Evolutionary conservation across 2,888 invertebrate species (phyloP).

Genomic region (Marronus borbonicus): DNA sequence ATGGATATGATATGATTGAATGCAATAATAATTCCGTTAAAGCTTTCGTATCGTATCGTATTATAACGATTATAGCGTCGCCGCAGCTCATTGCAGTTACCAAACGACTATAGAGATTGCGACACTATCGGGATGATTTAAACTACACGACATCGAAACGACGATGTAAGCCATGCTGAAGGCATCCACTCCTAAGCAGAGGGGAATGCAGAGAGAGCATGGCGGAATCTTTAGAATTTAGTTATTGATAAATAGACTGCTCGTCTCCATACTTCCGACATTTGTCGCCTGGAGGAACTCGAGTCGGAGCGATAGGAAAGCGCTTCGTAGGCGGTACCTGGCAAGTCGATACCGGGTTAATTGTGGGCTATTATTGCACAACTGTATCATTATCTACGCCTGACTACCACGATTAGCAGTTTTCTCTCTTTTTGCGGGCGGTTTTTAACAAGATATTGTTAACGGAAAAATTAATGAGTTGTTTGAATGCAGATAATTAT

Average conservation of each 20-base stretch:
- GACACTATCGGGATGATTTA: conserved; percentile 62
- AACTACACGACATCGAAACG: conserved; percentile 60
- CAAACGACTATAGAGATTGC: conserved; percentile 40
- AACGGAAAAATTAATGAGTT: conserved; percentile 23
- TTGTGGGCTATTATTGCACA: conserved; percentile 62
- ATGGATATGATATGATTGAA: neutral
- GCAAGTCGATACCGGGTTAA: conserved; percentile 61
- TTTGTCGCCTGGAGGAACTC: conserved; percentile 59
- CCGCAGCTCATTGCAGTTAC: conserved; percentile 1
- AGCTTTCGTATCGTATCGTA: conserved; percentile 16
- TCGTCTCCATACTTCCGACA: conserved; percentile 63
- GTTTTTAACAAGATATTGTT: neutral
- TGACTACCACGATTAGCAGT: conserved; percentile 56
- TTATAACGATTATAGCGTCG: conserved; percentile 2
- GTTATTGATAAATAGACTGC: conserved; percentile 64
- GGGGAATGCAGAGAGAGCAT: conserved; percentile 4
- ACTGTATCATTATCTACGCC: conserved; percentile 60
- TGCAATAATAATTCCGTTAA: conserved; percentile 4
- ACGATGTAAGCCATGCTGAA: too few species aligned
- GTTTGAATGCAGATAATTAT: conserved; percentile 42
- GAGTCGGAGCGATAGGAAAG: conserved; percentile 55
- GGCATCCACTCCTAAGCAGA: neutral
- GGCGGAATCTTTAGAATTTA: conserved; percentile 62
- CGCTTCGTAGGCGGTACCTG: conserved; percentile 55
- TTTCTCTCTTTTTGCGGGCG: neutral